Percentiles rank a stretch among this genome's conserved stretches.
phyloP scores from a whole-genome alignment of 2,797 vertebrate genomes.

The Acropternis orthonyx region DNA sequence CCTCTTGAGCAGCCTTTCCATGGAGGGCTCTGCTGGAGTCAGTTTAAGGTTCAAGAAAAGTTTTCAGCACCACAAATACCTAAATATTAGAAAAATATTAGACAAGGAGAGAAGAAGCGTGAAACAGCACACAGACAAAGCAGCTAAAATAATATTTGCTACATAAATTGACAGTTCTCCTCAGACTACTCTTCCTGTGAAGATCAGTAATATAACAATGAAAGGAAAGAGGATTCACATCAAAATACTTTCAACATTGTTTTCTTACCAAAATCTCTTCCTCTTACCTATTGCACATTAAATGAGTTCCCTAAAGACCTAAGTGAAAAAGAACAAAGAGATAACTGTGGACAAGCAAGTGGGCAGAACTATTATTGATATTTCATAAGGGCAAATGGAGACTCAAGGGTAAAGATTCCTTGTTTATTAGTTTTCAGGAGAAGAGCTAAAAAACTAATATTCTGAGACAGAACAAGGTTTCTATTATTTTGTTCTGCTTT shows the following conservation, averaged over 20 bases:
- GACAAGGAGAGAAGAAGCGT: not conserved
- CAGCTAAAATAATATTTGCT: not conserved
- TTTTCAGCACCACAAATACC: not conserved
- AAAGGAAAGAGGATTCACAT: not conserved
- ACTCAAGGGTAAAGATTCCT: not conserved
- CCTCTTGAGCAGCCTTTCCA: not conserved
- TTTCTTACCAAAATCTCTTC: not conserved
- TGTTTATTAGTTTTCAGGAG: not conserved
- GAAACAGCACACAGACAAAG: not conserved
- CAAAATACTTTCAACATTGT: not conserved
- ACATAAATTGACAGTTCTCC: not conserved
- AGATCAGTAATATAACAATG: not conserved
- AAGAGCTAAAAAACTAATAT: not conserved
- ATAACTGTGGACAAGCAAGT: not conserved
- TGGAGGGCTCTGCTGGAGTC: not conserved
- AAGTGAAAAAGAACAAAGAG: not conserved
- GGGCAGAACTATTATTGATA: conserved; percentile 6
- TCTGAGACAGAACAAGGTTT: not conserved
- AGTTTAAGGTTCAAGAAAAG: not conserved
- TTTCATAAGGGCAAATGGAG: not conserved
- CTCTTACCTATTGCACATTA: not conserved
- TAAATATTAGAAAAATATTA: not conserved
- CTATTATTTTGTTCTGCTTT: not conserved
- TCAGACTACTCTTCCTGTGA: not conserved
- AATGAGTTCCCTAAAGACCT: conserved; percentile 33